Percentiles rank a stretch among this genome's conserved stretches.
These are phyloP conservation scores for Sparus aurata DNA, from an alignment of 2,797 vertebrate genomes.

Conservation along the genomic window DNA sequence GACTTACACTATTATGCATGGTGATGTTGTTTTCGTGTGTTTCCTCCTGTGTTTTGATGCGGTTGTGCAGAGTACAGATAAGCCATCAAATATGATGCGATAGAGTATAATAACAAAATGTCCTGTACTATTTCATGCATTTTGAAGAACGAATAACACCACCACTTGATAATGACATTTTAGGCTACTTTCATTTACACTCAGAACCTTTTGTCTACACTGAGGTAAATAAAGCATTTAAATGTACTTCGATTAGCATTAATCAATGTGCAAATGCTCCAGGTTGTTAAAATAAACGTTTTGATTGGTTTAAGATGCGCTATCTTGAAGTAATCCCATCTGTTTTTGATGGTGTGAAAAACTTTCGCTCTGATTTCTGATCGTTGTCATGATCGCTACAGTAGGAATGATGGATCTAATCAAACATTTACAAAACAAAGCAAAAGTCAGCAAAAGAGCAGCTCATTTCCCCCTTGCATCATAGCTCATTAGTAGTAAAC, in stretches of 20 bases:
- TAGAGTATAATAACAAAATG: not conserved
- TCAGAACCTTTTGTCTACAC: not conserved
- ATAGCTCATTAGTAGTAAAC: not conserved
- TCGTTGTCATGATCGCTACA: not conserved
- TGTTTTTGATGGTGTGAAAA: not conserved
- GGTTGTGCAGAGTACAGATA: not conserved
- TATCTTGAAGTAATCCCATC: not conserved
- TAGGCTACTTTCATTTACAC: not conserved
- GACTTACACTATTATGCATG: not conserved
- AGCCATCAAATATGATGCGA: not conserved
- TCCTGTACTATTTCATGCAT: not conserved
- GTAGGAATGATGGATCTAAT: not conserved
- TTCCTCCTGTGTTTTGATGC: not conserved
- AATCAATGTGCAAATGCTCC: too few relatives aligned
- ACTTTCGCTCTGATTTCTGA: not conserved
- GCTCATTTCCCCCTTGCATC: too few relatives aligned
- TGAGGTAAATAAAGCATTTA: not conserved
- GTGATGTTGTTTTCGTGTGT: too few relatives aligned
- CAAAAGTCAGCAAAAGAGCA: not conserved
- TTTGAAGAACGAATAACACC: not conserved
- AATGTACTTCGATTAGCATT: too few relatives aligned
- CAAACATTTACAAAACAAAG: not conserved
- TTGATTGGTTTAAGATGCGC: too few relatives aligned
- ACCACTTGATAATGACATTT: not conserved
- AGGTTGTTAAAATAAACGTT: too few relatives aligned